Evolutionary conservation across 2,797 vertebrate species (phyloP), one percentile per base, ranked within the genome.

Genomic region (Oryzias sinensis): DNA sequence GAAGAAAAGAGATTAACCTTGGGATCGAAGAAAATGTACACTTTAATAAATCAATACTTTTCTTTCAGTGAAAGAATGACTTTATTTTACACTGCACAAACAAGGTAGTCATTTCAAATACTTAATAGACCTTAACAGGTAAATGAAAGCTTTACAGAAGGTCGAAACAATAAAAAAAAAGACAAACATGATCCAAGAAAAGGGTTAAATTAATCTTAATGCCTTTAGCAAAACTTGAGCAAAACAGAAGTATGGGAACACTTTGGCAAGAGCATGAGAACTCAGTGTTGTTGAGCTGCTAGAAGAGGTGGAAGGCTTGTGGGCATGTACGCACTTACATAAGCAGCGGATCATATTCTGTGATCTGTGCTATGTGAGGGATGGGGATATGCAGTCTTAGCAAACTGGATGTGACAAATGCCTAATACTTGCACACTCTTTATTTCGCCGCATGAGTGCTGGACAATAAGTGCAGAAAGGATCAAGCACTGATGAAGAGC

Each of bases 231-330:
- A 17, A 65, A 63, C 53, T 58, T 46, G 42, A 71, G 57, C 46
- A 58, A 67, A 67, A 59, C 14, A 61, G 58, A 58, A 42, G 5
- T 46, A 25, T 16, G 59, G 24, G 59, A 74, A 50, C 51, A 56
- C 43, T 66, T 71, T 79, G 60, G 55, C 59, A 27, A 50, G 47
- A 40, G 63, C 47, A 59, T 17, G 7, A 33, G 67, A 77, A 74
- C 64, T 62, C 20, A 4, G 54, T 59, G 60, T 50, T 65, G 55
- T 27, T 74, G 68, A 85, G 71, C 44, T 49, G n/a, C 48, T 43
- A 65, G 59, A 90, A 83, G 85, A 90, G 82, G 79, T 86, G 86
- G 73, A 48, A 57, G 56, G 49, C 62, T 58, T 49, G 65, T 74
- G 14, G 73, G 25, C 9, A 16, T 70, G 59, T 68, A 56, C 72